These are phyloP conservation scores for Ochlodes sylvanus DNA, from an alignment of 2,888 invertebrate species.

Conservation along the genomic window DNA sequence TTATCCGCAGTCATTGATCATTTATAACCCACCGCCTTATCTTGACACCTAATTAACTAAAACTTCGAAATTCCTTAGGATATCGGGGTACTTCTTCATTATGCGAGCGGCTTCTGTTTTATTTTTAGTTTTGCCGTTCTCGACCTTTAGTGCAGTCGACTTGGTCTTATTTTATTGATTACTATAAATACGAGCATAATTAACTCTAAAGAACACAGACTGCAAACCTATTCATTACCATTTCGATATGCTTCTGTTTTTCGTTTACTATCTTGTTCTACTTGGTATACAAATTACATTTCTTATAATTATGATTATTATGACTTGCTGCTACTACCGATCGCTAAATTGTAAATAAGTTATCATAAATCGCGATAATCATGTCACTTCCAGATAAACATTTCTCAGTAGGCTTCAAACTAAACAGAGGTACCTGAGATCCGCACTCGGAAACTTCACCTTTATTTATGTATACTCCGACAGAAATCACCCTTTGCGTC, in stretches of 20 bases:
- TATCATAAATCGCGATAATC: slow-evolving; percentile 2
- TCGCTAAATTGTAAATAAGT: neutral
- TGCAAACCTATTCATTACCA: no score
- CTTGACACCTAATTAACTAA: slow-evolving; percentile 38
- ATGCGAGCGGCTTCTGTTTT: slow-evolving; percentile 35
- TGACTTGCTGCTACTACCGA: no score
- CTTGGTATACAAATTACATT: no score
- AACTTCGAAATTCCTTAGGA: slow-evolving; percentile 31
- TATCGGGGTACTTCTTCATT: slow-evolving; percentile 33
- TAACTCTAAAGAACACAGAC: slow-evolving; percentile 1
- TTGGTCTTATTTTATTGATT: slow-evolving; percentile 32
- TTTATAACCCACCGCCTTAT: slow-evolving; percentile 32
- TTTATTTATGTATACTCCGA: slow-evolving; percentile 83
- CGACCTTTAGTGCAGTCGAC: slow-evolving; percentile 28
- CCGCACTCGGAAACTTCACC: slow-evolving; percentile 77
- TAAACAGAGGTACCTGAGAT: slow-evolving; percentile 73
- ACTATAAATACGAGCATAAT: slow-evolving; percentile 28
- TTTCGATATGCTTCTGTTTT: no score
- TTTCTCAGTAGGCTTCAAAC: slow-evolving; percentile 53
- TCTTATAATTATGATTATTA: no score
- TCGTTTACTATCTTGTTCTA: no score
- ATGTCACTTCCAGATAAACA: slow-evolving; percentile 49
- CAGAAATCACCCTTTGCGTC: slow-evolving; percentile 85
- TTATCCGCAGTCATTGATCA: slow-evolving; percentile 11
- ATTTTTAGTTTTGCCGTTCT: slow-evolving; percentile 29